phyloP scores from a whole-genome alignment of 1,140 invertebrate species.

The Atta colombica region DNA sequence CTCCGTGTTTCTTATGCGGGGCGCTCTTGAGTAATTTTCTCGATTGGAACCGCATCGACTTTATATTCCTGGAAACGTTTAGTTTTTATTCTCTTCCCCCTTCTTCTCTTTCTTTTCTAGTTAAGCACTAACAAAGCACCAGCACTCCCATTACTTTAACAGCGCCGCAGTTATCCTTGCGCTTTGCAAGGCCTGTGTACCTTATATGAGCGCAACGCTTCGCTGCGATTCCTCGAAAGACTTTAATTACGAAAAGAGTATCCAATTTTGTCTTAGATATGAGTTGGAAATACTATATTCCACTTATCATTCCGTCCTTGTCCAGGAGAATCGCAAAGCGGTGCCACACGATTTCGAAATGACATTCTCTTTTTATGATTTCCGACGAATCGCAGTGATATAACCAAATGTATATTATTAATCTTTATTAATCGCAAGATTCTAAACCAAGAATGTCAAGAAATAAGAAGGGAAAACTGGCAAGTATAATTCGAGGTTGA shows the following conservation, averaged over 20 bases:
- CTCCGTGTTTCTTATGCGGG: conserved; percentile 37
- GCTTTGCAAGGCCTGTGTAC: conserved; percentile 28
- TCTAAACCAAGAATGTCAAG: background rate
- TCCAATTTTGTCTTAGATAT: conserved; percentile 38
- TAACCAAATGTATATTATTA: background rate
- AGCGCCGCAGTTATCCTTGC: conserved; percentile 63
- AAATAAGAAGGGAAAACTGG: background rate
- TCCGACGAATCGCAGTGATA: background rate
- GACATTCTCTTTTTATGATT: conserved; percentile 1
- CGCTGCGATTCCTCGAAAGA: conserved; percentile 64
- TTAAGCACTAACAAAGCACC: conserved; percentile 72
- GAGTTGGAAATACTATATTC: conserved; percentile 9
- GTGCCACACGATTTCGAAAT: background rate
- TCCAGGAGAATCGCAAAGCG: background rate
- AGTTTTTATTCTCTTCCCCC: conserved; percentile 68
- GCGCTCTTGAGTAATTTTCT: conserved; percentile 64
- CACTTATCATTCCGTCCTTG: background rate
- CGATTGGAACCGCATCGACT: conserved; percentile 66
- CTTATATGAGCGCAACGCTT: conserved; percentile 23
- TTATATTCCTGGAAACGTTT: conserved; percentile 73
- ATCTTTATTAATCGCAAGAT: background rate
- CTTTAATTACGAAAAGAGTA: conserved; percentile 62
- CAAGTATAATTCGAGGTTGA: background rate
- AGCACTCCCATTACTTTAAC: conserved; percentile 68
- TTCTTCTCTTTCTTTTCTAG: conserved; percentile 39